Conservation (phyloP, 2,888 invertebrate genomes). For the Rhaphigaster nebulosa region DNA sequence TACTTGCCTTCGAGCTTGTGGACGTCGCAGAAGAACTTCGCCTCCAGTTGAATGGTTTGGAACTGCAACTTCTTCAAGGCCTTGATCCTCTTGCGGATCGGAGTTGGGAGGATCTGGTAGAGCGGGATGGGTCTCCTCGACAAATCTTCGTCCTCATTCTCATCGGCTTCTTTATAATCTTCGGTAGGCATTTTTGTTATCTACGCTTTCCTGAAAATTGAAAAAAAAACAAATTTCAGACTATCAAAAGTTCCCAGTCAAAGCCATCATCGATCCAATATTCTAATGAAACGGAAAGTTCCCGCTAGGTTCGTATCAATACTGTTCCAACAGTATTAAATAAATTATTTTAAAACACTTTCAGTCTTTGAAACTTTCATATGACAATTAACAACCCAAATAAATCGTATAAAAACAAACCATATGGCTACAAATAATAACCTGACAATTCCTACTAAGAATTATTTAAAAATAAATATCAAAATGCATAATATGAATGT, state of each 20-base stretch:
- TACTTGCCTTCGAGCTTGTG: constrained; percentile 92
- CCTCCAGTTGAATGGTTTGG: constrained; percentile 87
- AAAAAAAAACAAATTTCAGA: background rate
- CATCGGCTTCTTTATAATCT: constrained; percentile 36
- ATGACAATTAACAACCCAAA: background rate
- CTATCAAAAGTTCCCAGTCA: background rate
- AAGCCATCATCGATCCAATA: background rate
- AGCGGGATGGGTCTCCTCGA: constrained; percentile 53
- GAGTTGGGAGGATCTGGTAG: constrained; percentile 74
- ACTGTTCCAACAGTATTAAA: background rate
- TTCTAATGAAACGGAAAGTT: background rate
- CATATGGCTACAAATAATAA: constrained; percentile 7
- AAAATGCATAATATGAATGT: background rate
- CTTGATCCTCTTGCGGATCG: constrained; percentile 85
- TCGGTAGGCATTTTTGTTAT: background rate
- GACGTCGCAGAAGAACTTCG: constrained; percentile 75
- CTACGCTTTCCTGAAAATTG: background rate
- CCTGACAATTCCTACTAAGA: background rate
- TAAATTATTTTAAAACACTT: background rate
- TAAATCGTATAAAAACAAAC: constrained; percentile 1
- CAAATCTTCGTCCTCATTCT: constrained; percentile 9
- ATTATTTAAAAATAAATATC: background rate
- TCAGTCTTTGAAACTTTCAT: background rate
- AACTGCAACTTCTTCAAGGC: constrained; percentile 89
- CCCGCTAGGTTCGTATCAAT: background rate